A percentile compares a stretch with the other conserved stretches of the same genome.
Evolutionary conservation across 2,113 vertebrate species (phyloP).

Genomic region (Epinephelus moara): DNA sequence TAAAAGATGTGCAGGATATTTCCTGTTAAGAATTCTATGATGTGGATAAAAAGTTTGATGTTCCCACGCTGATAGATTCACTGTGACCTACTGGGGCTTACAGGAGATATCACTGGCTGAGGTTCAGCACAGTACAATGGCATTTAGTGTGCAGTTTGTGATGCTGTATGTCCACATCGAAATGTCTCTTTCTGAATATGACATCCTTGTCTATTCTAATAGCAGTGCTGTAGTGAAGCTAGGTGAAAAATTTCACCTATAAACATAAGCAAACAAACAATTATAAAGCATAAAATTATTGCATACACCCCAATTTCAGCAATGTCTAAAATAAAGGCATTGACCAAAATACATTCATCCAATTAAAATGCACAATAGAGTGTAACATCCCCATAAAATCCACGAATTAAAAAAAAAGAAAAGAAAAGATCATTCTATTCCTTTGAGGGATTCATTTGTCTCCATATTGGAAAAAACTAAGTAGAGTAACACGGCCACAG

Average conservation of each 20-base stretch:
- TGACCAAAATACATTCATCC: conserved; percentile 36
- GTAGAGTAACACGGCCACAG: conserved; percentile 74
- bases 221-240: not conserved
- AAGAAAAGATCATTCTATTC: conserved; percentile 63
- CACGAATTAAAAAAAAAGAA: not conserved
- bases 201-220: not conserved
- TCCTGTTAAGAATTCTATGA: not conserved
- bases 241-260: not conserved
- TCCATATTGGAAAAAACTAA: conserved; percentile 82
- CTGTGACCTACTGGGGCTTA: not conserved
- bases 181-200: conserved; percentile 1
- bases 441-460: conserved; percentile 65
- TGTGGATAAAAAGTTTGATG: not conserved
- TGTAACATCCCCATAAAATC: not conserved
- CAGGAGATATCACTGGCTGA: not conserved
- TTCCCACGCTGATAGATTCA: not conserved
- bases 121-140: not conserved
- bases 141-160: not conserved
- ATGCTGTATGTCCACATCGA: not conserved
- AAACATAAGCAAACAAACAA: conserved; percentile 13
- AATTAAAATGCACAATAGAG: conserved; percentile 46
- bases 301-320: conserved; percentile 31
- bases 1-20: not conserved
- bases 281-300: conserved; percentile 30
- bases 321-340: conserved; percentile 37